Percentiles rank a stretch among this genome's conserved stretches.
Evolutionary conservation across 2,888 invertebrate genomes (phyloP).

Genomic region (Miltochrista miniata): DNA sequence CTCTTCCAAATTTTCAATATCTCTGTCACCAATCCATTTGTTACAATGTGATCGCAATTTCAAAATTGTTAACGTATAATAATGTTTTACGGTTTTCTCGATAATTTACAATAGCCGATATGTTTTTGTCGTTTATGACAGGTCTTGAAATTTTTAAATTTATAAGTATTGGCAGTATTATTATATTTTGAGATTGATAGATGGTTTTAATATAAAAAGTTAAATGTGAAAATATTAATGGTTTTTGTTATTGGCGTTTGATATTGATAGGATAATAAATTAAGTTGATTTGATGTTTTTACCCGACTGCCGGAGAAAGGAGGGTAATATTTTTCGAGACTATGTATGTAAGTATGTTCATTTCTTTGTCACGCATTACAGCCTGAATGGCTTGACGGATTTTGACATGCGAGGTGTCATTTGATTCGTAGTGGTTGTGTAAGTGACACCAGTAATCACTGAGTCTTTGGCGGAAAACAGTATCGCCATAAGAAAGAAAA

Average conservation of each 20-base stretch:
- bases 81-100: conserved; percentile 26
- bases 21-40: conserved; percentile 14
- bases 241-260: neutral
- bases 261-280: too few relatives aligned
- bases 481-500: too few relatives aligned
- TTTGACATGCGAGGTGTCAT: too few relatives aligned
- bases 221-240: neutral
- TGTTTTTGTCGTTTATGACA: conserved; percentile 24
- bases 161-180: conserved; percentile 12
- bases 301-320: too few relatives aligned
- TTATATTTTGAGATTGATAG: neutral
- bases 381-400: too few relatives aligned
- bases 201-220: neutral
- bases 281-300: too few relatives aligned
- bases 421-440: too few relatives aligned
- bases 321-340: too few relatives aligned
- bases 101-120: conserved; percentile 29
- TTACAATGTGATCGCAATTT: conserved; percentile 23
- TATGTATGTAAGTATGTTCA: too few relatives aligned
- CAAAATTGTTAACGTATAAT: conserved; percentile 33
- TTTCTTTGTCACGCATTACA: too few relatives aligned
- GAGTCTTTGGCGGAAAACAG: too few relatives aligned
- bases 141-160: conserved; percentile 23
- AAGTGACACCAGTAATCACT: too few relatives aligned
- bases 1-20: conserved; percentile 7